Conservation (phyloP, 2,797 vertebrate species). For the Alca torda region DNA sequence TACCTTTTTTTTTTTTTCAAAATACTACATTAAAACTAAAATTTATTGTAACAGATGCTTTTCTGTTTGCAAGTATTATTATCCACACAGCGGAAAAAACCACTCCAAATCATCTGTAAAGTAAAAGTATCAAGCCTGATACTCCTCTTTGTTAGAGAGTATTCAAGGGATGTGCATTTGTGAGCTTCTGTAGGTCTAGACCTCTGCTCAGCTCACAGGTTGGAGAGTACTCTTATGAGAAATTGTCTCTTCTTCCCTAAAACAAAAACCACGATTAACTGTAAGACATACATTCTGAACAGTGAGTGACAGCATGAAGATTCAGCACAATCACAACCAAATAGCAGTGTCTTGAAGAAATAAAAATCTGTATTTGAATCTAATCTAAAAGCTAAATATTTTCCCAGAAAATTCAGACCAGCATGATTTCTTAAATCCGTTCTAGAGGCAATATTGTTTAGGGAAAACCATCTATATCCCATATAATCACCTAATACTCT, state of each 20-base stretch:
- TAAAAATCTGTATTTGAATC: not conserved
- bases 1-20: not conserved
- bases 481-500: not conserved
- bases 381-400: not conserved
- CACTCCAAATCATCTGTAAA: not conserved
- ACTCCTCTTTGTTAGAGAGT: not conserved
- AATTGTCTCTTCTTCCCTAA: not conserved
- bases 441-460: not conserved
- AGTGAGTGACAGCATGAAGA: not conserved
- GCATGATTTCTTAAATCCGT: not conserved
- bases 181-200: not conserved
- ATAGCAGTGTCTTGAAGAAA: not conserved
- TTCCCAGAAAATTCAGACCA: not conserved
- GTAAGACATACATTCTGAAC: not conserved
- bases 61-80: not conserved
- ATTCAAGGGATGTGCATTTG: not conserved
- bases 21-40: not conserved
- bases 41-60: not conserved
- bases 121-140: not conserved
- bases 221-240: not conserved
- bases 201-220: not conserved
- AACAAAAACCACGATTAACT: not conserved
- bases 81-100: accelerated
- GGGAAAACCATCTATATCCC: not conserved
- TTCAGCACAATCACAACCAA: not conserved